Percentiles rank a stretch among this genome's conserved stretches.
Evolutionary conservation across 2,797 vertebrate genomes (phyloP).

Genomic region (Prunella strophiata): DNA sequence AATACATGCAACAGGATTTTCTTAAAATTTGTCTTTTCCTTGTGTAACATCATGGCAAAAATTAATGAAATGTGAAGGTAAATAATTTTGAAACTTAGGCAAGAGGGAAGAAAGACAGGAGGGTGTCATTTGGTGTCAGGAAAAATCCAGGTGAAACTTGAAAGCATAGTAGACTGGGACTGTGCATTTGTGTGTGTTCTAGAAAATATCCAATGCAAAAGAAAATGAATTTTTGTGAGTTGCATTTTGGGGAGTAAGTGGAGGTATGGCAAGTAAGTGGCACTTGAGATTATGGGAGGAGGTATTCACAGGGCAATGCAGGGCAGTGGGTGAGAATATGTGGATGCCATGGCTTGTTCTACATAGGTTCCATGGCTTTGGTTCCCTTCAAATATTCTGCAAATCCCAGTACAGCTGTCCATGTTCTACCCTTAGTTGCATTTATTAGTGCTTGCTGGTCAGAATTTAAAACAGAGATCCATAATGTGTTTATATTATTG

Average conservation of each 20-base stretch:
- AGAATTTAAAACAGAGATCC: neutral
- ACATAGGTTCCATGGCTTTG: accelerated
- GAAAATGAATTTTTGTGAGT: neutral
- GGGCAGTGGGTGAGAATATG: neutral
- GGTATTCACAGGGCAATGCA: accelerated
- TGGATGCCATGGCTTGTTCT: neutral
- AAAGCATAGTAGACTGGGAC: neutral
- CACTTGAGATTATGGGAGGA: neutral
- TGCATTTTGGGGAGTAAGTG: accelerated
- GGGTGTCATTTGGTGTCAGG: neutral
- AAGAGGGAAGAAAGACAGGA: neutral
- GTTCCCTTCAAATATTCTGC: neutral
- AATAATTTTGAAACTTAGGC: neutral
- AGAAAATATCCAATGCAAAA: neutral
- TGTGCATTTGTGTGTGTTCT: neutral
- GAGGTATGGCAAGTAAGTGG: neutral
- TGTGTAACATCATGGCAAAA: neutral
- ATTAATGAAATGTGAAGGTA: neutral
- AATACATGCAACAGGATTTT: neutral
- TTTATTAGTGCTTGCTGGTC: neutral
- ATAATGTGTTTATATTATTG: neutral
- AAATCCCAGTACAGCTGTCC: neutral
- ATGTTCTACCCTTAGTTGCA: accelerated
- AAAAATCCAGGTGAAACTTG: neutral
- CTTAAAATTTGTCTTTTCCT: neutral